Percentiles rank a stretch among this genome's conserved stretches.
These are phyloP conservation scores for Vespertilio murinus DNA, from an alignment of 2,797 vertebrate genomes.

Conservation along the genomic window DNA sequence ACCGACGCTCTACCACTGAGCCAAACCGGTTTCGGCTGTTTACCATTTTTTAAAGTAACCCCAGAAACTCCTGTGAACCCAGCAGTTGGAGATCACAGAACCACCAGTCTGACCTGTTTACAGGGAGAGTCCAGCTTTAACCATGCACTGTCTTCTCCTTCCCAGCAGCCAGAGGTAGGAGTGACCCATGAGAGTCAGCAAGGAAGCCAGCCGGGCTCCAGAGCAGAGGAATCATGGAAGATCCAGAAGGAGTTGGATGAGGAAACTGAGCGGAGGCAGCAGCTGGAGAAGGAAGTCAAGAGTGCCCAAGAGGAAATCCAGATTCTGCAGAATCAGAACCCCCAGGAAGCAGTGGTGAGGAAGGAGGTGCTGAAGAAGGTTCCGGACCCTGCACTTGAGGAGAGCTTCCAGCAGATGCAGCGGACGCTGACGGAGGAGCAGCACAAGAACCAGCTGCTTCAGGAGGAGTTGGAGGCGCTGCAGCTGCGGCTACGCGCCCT, in stretches of 20 bases:
- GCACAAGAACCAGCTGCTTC: slow-evolving; percentile 89
- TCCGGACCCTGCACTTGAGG: slow-evolving; percentile 93
- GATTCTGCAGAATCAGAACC: slow-evolving; percentile 91
- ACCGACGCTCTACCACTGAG: too few relatives aligned
- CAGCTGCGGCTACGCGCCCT: slow-evolving; percentile 87
- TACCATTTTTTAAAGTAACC: not conserved
- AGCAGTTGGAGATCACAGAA: not conserved
- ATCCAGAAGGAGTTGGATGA: slow-evolving; percentile 92
- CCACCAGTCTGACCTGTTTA: not conserved
- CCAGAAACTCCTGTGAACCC: not conserved
- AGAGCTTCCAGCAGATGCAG: slow-evolving; percentile 91
- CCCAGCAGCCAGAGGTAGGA: slow-evolving; percentile 90
- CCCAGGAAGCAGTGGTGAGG: slow-evolving; percentile 92
- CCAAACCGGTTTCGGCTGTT: too few relatives aligned
- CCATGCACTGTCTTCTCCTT: not conserved
- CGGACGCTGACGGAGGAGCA: slow-evolving; percentile 93
- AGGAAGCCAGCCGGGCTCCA: slow-evolving; percentile 78
- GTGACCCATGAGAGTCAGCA: slow-evolving; percentile 83
- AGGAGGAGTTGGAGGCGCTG: slow-evolving; percentile 91
- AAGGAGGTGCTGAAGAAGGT: slow-evolving; percentile 95
- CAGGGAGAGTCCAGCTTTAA: not conserved
- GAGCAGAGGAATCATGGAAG: slow-evolving; percentile 90
- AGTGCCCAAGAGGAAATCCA: slow-evolving; percentile 92
- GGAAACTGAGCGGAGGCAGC: slow-evolving; percentile 91
- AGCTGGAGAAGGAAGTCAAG: slow-evolving; percentile 92